These are phyloP conservation scores for Lepilemur ruficaudatus DNA, from an alignment of 2,797 vertebrate genomes.

Conservation along the genomic window DNA sequence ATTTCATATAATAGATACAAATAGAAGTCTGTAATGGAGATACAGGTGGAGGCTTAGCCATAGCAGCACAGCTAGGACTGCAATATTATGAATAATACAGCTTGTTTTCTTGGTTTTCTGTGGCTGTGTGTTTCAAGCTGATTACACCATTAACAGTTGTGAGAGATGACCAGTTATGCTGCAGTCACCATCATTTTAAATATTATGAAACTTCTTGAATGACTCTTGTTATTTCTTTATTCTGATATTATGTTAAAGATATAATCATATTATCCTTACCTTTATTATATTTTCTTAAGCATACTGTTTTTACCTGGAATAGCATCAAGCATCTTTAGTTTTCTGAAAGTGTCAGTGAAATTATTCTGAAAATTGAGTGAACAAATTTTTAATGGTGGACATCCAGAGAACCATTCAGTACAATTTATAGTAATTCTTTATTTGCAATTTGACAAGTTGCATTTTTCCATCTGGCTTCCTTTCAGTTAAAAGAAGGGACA, in stretches of 20 bases:
- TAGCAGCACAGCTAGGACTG: background rate
- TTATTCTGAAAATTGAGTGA: background rate
- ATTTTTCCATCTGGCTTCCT: constrained; percentile 64
- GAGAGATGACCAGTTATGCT: constrained; percentile 9
- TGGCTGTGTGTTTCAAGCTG: constrained; percentile 24
- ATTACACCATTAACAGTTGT: constrained; percentile 56
- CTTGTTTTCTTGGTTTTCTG: constrained; percentile 59
- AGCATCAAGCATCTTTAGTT: background rate
- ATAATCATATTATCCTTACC: background rate
- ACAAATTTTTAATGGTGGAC: background rate
- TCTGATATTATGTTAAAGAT: constrained; percentile 45
- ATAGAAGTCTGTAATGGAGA: background rate
- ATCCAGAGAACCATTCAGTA: background rate
- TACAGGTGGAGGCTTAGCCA: constrained; percentile 46
- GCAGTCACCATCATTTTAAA: background rate
- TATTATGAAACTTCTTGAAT: constrained; percentile 13
- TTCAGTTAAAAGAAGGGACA: constrained; percentile 58
- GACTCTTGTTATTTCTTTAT: constrained; percentile 52
- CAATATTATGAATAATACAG: constrained; percentile 59
- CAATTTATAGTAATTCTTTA: constrained; percentile 39
- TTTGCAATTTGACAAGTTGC: constrained; percentile 21
- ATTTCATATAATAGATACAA: constrained; percentile 33
- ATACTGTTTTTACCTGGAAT: background rate
- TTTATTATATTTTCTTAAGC: background rate
- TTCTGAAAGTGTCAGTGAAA: constrained; percentile 21